Conservation (phyloP, 2,113 vertebrate genomes). For the Rhegmatorhina hoffmannsi region DNA sequence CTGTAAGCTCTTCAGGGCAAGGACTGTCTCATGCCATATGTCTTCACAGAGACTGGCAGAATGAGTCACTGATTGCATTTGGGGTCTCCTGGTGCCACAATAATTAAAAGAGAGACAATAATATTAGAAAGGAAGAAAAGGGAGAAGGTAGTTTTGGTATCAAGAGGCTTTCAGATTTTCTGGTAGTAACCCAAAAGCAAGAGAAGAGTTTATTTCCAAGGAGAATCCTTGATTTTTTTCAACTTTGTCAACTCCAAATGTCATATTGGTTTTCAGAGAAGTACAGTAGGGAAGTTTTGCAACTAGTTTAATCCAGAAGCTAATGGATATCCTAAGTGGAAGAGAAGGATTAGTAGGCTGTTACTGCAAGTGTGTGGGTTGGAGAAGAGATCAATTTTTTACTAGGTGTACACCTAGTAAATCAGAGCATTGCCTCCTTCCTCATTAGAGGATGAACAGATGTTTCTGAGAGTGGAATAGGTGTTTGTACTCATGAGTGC, state of each 20-base stretch:
- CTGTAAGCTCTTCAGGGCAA: conserved; percentile 58
- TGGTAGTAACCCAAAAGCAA: conserved; percentile 26
- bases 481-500: neutral
- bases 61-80: conserved; percentile 63
- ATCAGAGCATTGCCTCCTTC: neutral
- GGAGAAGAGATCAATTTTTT: neutral
- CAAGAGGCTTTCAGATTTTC: conserved; percentile 32
- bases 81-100: conserved; percentile 58
- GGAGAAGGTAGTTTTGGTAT: conserved; percentile 28
- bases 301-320: neutral
- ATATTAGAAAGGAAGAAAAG: conserved; percentile 53
- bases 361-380: neutral
- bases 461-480: neutral
- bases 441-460: neutral
- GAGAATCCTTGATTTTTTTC: conserved; percentile 11
- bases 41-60: conserved; percentile 57
- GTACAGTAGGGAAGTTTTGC: neutral
- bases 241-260: conserved; percentile 26
- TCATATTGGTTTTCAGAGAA: neutral
- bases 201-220: conserved; percentile 1
- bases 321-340: neutral
- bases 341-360: neutral
- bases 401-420: neutral
- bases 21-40: conserved; percentile 64
- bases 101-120: conserved; percentile 68